A percentile compares a stretch with the other conserved stretches of the same genome.
Evolutionary conservation across 1,140 invertebrate species (phyloP).

Genomic region (Listronotus oregonensis): DNA sequence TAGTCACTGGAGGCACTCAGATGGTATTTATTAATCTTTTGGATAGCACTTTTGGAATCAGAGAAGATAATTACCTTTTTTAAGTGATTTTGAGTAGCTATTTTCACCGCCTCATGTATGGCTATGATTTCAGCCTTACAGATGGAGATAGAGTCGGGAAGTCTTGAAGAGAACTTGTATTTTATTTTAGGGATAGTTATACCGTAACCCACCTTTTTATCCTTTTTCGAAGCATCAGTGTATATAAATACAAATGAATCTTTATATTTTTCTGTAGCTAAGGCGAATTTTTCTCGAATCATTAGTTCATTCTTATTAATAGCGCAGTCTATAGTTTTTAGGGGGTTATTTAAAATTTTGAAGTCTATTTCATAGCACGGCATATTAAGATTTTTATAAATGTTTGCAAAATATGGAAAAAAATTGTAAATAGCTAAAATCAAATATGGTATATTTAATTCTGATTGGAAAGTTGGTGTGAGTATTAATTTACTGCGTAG

Average conservation of each 20-base stretch:
- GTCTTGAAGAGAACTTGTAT: constrained; percentile 12
- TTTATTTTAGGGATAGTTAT: constrained; percentile 16
- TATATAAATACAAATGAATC: constrained; percentile 8
- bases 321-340: constrained; percentile 1
- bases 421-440: background rate
- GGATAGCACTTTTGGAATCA: constrained; percentile 26
- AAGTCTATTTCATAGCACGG: constrained; percentile 17
- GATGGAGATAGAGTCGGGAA: constrained; percentile 7
- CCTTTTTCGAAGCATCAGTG: too few relatives aligned
- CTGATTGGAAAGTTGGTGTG: background rate
- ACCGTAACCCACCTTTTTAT: too few relatives aligned
- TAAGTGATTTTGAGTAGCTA: constrained; percentile 15
- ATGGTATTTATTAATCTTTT: constrained; percentile 12
- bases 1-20: constrained; percentile 5
- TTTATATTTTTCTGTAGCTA: background rate
- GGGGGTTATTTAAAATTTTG: background rate
- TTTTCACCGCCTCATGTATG: constrained; percentile 15
- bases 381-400: constrained; percentile 2
- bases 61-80: constrained; percentile 28
- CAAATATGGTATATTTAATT: constrained; percentile 8
- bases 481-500: background rate
- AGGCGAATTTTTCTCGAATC: constrained; percentile 1
- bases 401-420: background rate
- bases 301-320: background rate
- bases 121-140: constrained; percentile 25